Conservation (phyloP, 2,888 invertebrate species). For the Mythimna ferrago region DNA sequence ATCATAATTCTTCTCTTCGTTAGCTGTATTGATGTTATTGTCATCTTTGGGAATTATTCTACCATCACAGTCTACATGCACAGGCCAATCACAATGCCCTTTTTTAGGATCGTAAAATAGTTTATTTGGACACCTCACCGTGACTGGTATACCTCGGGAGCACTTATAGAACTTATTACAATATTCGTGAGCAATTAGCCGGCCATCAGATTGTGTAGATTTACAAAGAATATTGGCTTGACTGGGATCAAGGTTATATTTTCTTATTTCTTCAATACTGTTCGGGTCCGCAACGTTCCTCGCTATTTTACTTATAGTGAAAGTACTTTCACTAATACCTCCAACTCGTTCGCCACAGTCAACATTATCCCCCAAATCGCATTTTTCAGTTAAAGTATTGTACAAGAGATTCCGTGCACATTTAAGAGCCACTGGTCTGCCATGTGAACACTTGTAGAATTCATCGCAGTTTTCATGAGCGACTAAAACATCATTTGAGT, state of each 20-base stretch:
- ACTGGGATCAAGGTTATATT: slow-evolving; percentile 17
- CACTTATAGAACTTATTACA: slow-evolving; percentile 70
- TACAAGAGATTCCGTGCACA: slow-evolving; percentile 66
- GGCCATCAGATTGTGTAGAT: slow-evolving; percentile 52
- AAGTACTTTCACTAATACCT: slow-evolving; percentile 25
- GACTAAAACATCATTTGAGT: slow-evolving; percentile 65
- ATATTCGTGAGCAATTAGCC: slow-evolving; percentile 66
- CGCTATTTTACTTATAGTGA: background rate
- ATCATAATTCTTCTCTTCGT: slow-evolving; percentile 1
- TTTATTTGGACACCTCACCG: slow-evolving; percentile 49
- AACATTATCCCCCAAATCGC: slow-evolving; percentile 71
- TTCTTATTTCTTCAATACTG: slow-evolving; percentile 8
- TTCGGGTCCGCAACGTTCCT: background rate
- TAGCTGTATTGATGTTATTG: background rate
- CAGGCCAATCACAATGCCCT: slow-evolving; percentile 64
- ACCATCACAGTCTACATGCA: slow-evolving; percentile 65
- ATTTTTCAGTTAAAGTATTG: slow-evolving; percentile 65
- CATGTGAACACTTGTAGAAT: slow-evolving; percentile 70
- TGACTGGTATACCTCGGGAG: slow-evolving; percentile 56
- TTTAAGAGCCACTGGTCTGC: slow-evolving; percentile 60
- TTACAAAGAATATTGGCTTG: slow-evolving; percentile 61
- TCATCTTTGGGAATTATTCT: slow-evolving; percentile 46
- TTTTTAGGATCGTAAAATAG: slow-evolving; percentile 62
- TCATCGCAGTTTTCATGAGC: slow-evolving; percentile 74
- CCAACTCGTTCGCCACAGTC: slow-evolving; percentile 68